Conservation (phyloP, 2,888 invertebrate species). For the Melipona bicolor region DNA sequence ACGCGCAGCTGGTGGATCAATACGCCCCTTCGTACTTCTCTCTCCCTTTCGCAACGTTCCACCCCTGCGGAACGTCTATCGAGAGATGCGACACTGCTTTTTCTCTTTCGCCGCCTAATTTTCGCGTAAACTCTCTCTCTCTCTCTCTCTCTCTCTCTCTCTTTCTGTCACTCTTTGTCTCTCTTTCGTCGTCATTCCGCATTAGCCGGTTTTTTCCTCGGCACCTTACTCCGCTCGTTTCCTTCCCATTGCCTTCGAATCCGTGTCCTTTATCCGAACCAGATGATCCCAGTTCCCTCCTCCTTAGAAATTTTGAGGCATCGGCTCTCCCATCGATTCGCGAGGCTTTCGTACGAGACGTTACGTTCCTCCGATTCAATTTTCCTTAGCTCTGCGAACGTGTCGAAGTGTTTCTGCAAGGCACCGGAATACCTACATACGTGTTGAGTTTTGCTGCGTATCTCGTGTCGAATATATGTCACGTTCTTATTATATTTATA, state of each 20-base stretch:
- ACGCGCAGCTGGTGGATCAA: conserved; percentile 83
- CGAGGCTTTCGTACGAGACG: background rate
- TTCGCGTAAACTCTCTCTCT: conserved; percentile 35
- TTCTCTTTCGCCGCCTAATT: conserved; percentile 48
- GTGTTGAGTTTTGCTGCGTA: too few relatives aligned
- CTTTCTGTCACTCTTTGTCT: background rate
- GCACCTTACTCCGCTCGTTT: background rate
- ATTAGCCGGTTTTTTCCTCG: conserved; percentile 35
- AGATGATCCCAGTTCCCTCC: background rate
- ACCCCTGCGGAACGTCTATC: conserved; percentile 62
- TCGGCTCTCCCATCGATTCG: background rate
- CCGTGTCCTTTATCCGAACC: background rate
- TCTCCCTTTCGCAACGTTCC: conserved; percentile 62
- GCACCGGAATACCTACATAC: too few relatives aligned
- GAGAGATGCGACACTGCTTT: conserved; percentile 58
- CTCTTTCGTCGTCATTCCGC: conserved; percentile 7
- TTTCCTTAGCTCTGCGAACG: background rate
- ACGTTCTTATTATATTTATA: too few relatives aligned
- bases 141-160: conserved; percentile 22
- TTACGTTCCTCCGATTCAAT: background rate
- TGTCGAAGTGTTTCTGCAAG: too few relatives aligned
- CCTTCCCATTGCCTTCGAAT: background rate
- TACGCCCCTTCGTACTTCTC: conserved; percentile 78
- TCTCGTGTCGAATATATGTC: too few relatives aligned
- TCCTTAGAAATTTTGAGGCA: background rate